phyloP scores from a whole-genome alignment of 92 coral and sea anemone species.

The Phenganax marumi region DNA sequence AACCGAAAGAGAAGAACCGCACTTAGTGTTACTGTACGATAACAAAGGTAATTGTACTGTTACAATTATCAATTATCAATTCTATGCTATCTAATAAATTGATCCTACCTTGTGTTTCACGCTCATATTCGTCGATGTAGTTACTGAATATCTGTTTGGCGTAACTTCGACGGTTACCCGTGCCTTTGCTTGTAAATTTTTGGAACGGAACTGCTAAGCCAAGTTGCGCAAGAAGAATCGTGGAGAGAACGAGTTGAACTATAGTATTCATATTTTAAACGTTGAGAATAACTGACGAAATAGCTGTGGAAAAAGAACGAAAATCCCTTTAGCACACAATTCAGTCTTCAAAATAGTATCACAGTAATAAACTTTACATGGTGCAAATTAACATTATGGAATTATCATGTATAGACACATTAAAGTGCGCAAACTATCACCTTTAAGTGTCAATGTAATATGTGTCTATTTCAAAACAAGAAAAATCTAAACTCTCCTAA shows the following conservation, averaged over 20 bases:
- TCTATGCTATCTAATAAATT: background rate
- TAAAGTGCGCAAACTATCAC: too few relatives aligned
- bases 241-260: slow-evolving; percentile 5
- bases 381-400: background rate
- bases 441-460: background rate
- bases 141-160: slow-evolving; percentile 14
- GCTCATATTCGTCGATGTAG: slow-evolving; percentile 12
- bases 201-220: background rate
- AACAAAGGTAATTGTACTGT: background rate
- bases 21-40: background rate
- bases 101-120: background rate
- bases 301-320: background rate
- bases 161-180: background rate
- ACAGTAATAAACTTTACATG: background rate
- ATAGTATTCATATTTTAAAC: background rate
- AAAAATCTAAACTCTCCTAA: background rate
- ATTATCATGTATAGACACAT: too few relatives aligned
- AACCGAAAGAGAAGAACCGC: too few relatives aligned
- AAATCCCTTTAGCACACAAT: background rate
- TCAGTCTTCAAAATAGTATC: background rate
- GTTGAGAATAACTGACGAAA: background rate
- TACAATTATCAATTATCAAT: background rate
- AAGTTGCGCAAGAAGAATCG: background rate
- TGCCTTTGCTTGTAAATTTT: background rate
- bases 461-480: background rate